phyloP scores from a whole-genome alignment of 2,888 invertebrate species.

The Syritta pipiens region DNA sequence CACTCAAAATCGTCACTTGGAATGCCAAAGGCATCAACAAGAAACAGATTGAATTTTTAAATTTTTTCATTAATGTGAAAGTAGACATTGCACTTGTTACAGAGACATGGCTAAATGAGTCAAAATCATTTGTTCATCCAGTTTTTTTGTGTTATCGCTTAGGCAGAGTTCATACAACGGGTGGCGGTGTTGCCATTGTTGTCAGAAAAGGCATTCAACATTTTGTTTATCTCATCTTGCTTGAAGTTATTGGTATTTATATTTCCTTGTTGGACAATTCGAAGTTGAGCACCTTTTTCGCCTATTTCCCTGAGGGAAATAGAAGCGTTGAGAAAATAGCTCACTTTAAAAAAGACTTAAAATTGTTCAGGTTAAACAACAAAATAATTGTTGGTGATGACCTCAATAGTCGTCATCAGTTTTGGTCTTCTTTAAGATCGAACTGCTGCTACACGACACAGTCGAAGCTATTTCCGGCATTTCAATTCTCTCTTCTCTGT shows the following conservation, averaged over 20 bases:
- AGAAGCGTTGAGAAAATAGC: neutral
- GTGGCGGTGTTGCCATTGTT: conserved; percentile 11
- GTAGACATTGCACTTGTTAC: conserved; percentile 22
- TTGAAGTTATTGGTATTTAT: neutral
- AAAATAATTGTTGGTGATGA: neutral
- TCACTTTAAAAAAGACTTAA: conserved; percentile 8
- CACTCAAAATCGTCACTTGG: conserved; percentile 12
- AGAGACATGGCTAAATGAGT: conserved; percentile 9
- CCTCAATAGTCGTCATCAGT: neutral
- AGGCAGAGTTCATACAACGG: neutral
- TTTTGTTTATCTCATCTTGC: neutral
- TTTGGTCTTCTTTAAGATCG: neutral
- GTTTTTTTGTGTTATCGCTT: neutral
- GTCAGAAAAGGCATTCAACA: conserved; percentile 6
- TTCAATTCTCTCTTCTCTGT: neutral
- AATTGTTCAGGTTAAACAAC: neutral
- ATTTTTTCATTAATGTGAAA: conserved; percentile 12
- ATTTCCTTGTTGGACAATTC: neutral
- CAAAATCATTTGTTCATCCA: conserved; percentile 15
- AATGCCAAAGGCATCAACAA: conserved; percentile 13
- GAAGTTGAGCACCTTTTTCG: neutral
- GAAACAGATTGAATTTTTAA: conserved; percentile 17
- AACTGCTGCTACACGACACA: conserved; percentile 6
- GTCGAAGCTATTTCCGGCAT: neutral
- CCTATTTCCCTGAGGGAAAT: conserved; percentile 12